phyloP scores from a whole-genome alignment of 2,888 invertebrate genomes.

The Yponomeuta sedellus region DNA sequence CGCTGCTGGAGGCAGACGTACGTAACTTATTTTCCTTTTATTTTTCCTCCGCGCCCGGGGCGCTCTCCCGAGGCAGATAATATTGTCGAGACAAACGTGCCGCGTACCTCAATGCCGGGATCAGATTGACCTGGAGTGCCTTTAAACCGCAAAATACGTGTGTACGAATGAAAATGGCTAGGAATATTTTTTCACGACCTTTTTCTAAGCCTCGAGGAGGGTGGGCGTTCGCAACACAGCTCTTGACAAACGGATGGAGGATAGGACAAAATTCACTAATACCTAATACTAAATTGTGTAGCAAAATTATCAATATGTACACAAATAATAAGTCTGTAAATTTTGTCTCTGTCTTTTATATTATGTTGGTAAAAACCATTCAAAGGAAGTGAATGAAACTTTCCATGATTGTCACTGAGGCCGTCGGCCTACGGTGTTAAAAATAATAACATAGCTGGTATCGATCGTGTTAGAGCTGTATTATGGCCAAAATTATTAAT shows the following conservation, averaged over 20 bases:
- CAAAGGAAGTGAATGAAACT: too few species aligned
- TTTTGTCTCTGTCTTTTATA: too few species aligned
- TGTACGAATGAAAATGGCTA: neutral
- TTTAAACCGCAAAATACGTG: conserved; percentile 34
- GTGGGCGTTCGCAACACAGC: neutral
- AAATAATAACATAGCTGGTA: too few species aligned
- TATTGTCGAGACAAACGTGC: conserved; percentile 61
- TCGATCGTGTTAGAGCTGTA: too few species aligned
- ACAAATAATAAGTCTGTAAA: too few species aligned
- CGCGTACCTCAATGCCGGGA: conserved; percentile 45
- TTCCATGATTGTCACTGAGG: too few species aligned
- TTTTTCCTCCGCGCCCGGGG: conserved; percentile 53
- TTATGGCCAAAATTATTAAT: too few species aligned
- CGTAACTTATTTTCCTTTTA: conserved; percentile 66
- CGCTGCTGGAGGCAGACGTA: neutral
- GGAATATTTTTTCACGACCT: neutral
- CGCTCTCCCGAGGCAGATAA: conserved; percentile 59
- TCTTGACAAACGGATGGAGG: neutral
- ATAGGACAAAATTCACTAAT: too few species aligned
- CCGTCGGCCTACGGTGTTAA: too few species aligned
- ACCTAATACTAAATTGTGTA: too few species aligned
- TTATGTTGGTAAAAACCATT: too few species aligned
- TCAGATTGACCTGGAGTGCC: conserved; percentile 46
- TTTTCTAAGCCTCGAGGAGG: neutral
- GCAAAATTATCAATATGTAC: too few species aligned